Conservation (phyloP, 2,888 invertebrate species). For the Helleia helle region DNA sequence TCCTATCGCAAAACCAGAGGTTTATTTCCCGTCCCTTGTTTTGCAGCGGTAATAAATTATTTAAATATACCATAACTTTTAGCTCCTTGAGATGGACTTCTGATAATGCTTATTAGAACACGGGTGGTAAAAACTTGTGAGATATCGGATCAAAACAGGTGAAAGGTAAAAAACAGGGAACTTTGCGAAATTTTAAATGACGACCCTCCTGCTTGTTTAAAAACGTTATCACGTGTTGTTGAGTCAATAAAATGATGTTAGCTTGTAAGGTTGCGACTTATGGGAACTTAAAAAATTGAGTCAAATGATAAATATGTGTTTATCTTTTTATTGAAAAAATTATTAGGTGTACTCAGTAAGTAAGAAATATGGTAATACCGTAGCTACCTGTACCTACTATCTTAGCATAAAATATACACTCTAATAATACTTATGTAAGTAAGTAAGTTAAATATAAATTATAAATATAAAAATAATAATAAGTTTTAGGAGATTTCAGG, state of each 20-base stretch:
- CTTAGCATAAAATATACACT: too few relatives aligned
- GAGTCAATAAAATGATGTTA: conserved; percentile 51
- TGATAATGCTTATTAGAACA: conserved; percentile 67
- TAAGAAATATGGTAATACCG: too few relatives aligned
- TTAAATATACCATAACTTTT: conserved; percentile 69
- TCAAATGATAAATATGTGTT: too few relatives aligned
- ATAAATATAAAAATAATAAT: too few relatives aligned
- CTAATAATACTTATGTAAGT: too few relatives aligned
- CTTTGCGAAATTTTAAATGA: conserved; percentile 46
- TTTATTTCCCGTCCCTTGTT: conserved; percentile 59
- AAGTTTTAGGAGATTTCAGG: too few relatives aligned
- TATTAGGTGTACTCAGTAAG: too few relatives aligned
- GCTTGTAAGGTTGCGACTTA: too few relatives aligned
- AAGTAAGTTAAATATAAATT: too few relatives aligned
- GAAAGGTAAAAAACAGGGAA: conserved; percentile 38
- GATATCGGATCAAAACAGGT: conserved; percentile 50
- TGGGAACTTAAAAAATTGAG: too few relatives aligned
- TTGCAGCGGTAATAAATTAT: conserved; percentile 62
- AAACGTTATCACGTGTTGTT: conserved; percentile 50
- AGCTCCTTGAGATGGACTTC: conserved; percentile 51
- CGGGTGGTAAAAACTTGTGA: conserved; percentile 57
- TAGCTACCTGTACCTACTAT: too few relatives aligned
- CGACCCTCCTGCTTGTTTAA: conserved; percentile 38
- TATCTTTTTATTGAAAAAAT: too few relatives aligned
- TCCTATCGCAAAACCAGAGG: conserved; percentile 47